phyloP scores from a whole-genome alignment of 2,113 vertebrate species.

The Polypterus bichir region DNA sequence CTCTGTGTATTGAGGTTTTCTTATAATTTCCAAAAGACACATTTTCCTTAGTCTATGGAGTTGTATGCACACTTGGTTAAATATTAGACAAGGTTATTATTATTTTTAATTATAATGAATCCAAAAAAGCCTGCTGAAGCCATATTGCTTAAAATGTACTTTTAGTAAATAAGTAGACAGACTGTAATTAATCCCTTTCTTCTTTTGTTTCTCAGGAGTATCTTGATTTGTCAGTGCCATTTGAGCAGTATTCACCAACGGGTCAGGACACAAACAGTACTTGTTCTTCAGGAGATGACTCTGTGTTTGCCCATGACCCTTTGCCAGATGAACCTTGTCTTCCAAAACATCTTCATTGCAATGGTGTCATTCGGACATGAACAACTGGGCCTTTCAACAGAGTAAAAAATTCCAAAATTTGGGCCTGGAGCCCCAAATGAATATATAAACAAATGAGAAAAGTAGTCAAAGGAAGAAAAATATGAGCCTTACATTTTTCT shows the following conservation, averaged over 20 bases:
- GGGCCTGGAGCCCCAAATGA: background rate
- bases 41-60: no score
- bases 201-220: conserved; percentile 52
- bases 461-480: conserved; percentile 22
- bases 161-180: background rate
- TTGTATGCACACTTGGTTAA: no score
- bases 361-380: conserved; percentile 65
- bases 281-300: conserved; percentile 89
- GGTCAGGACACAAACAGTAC: conserved; percentile 89
- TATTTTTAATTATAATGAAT: no score
- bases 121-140: no score
- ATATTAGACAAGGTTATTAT: no score
- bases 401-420: background rate
- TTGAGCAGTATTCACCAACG: conserved; percentile 88
- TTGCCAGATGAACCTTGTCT: conserved; percentile 76
- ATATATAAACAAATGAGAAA: conserved; percentile 8
- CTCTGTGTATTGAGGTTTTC: no score
- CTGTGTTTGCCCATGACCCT: conserved; percentile 85
- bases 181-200: background rate
- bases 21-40: no score
- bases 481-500: conserved; percentile 27
- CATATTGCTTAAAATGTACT: background rate
- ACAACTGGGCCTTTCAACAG: background rate
- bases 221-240: conserved; percentile 86
- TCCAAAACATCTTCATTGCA: conserved; percentile 56